phyloP scores from a whole-genome alignment of 2,797 vertebrate species.

The Eulemur coronatus region DNA sequence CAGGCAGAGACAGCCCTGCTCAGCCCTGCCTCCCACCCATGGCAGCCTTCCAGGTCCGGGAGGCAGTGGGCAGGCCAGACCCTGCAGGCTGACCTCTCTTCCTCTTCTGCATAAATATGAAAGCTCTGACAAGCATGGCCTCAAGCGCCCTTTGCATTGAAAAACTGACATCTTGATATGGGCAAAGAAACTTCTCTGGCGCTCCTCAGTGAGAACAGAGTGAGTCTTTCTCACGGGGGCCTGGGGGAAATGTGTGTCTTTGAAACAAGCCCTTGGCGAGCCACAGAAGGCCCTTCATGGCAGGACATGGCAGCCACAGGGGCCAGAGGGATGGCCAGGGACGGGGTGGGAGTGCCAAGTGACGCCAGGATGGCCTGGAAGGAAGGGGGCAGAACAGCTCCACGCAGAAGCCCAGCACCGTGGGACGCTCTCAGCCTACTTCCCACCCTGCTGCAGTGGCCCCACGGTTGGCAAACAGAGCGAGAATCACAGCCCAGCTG shows the following conservation, averaged over 20 bases:
- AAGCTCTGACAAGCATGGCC: background rate
- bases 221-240: background rate
- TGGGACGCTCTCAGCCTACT: background rate
- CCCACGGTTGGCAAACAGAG: background rate
- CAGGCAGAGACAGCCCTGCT: conserved; percentile 31
- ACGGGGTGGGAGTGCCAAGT: background rate
- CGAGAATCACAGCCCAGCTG: background rate
- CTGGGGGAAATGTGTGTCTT: background rate
- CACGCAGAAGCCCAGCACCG: background rate
- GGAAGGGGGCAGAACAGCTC: background rate
- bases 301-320: background rate
- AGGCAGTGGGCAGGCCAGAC: background rate
- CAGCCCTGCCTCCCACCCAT: background rate
- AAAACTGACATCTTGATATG: background rate
- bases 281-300: background rate
- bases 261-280: background rate
- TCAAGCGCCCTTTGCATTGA: background rate
- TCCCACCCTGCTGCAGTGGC: background rate
- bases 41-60: background rate
- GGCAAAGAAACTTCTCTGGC: background rate
- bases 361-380: rapidly evolving
- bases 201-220: rapidly evolving
- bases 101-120: background rate
- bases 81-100: background rate
- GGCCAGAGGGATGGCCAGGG: background rate